These are phyloP conservation scores for Rhagium mordax DNA, from an alignment of 2,888 invertebrate species.

Conservation along the genomic window DNA sequence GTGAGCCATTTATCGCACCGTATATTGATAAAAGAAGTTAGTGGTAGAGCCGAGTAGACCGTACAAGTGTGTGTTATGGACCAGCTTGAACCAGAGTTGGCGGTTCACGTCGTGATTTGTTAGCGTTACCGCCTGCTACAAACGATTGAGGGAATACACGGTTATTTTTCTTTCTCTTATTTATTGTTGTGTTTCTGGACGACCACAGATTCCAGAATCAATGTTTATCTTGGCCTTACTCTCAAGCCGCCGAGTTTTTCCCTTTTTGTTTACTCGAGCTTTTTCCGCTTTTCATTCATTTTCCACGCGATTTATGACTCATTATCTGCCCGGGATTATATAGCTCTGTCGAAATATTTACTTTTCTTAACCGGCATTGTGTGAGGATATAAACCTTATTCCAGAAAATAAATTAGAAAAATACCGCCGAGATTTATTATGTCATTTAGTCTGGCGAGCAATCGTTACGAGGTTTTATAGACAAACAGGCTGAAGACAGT, in stretches of 20 bases:
- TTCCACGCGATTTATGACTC: slow-evolving; percentile 59
- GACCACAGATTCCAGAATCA: slow-evolving; percentile 58
- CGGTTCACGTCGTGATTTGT: slow-evolving; percentile 58
- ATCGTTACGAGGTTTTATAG: slow-evolving; percentile 42
- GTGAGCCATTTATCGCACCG: slow-evolving; percentile 59
- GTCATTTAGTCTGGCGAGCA: slow-evolving; percentile 46
- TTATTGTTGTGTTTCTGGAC: slow-evolving; percentile 58
- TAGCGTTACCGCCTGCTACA: slow-evolving; percentile 58
- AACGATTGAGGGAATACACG: slow-evolving; percentile 61
- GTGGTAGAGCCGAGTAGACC: slow-evolving; percentile 31
- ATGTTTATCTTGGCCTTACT: slow-evolving; percentile 60
- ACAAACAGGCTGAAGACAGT: slow-evolving; percentile 38
- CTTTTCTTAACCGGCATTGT: slow-evolving; percentile 49
- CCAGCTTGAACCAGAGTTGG: slow-evolving; percentile 50
- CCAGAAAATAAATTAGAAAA: slow-evolving; percentile 49
- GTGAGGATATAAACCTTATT: slow-evolving; percentile 48
- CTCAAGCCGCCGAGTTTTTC: slow-evolving; percentile 41
- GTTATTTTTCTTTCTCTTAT: slow-evolving; percentile 58
- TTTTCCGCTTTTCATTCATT: slow-evolving; percentile 57
- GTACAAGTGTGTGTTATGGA: slow-evolving; percentile 58
- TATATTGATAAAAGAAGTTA: slow-evolving; percentile 59
- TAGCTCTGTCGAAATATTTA: slow-evolving; percentile 58
- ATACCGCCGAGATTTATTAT: slow-evolving; percentile 47
- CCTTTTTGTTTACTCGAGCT: slow-evolving; percentile 46
- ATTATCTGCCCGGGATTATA: slow-evolving; percentile 58